A percentile compares a stretch with the other conserved stretches of the same genome.
Evolutionary conservation across 2,888 invertebrate genomes (phyloP).

Genomic region (Ophraella communa): DNA sequence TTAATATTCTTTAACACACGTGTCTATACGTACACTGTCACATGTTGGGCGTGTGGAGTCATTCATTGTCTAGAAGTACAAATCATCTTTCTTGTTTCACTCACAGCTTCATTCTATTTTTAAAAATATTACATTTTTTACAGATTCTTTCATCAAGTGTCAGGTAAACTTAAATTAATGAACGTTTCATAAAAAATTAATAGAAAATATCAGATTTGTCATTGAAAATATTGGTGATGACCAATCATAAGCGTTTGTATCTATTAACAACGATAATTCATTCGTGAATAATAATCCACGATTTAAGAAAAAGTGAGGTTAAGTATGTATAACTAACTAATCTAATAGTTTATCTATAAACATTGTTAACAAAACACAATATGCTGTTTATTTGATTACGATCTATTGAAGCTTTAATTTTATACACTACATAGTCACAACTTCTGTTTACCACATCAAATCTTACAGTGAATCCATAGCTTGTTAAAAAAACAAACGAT

Average conservation of each 20-base stretch:
- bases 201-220: too few species aligned
- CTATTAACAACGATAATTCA: too few species aligned
- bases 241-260: too few species aligned
- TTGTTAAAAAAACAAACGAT: slow-evolving; percentile 33
- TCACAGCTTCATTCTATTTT: slow-evolving; percentile 13
- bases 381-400: not conserved
- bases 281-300: too few species aligned
- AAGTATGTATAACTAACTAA: too few species aligned
- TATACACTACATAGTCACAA: slow-evolving; percentile 15
- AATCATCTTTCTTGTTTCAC: slow-evolving; percentile 22
- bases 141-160: not conserved
- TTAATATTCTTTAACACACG: slow-evolving; percentile 6
- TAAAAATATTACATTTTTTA: slow-evolving; percentile 9
- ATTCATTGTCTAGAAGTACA: slow-evolving; percentile 23
- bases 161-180: not conserved
- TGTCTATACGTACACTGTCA: slow-evolving; percentile 11
- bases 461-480: slow-evolving; percentile 2
- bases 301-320: too few species aligned
- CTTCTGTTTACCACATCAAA: slow-evolving; percentile 21
- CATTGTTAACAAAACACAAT: not conserved
- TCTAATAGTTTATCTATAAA: too few species aligned
- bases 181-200: too few species aligned
- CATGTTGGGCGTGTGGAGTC: slow-evolving; percentile 16
- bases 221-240: too few species aligned
- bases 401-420: slow-evolving; percentile 4